Percentiles rank a stretch among this genome's conserved stretches.
Conservation (phyloP, 53 echinoderm and acorn worm genomes). For the Temnopleurus reevesii region DNA sequence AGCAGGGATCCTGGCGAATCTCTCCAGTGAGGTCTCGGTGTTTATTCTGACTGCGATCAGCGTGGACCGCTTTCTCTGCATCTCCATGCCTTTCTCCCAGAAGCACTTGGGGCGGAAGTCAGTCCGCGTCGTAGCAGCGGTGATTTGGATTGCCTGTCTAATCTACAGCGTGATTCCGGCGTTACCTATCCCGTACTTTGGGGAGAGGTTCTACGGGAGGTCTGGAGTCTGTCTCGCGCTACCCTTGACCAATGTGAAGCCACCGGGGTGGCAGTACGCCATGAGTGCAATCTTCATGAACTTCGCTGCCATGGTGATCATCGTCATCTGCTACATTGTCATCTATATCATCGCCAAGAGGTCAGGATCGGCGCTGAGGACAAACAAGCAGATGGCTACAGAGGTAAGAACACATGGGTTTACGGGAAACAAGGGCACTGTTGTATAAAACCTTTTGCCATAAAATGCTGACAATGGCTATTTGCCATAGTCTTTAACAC, state of each 20-base stretch:
- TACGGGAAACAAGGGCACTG: no score
- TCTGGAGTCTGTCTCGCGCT: constrained; percentile 92
- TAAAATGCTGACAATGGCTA: no score
- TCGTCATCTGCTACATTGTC: constrained; percentile 74
- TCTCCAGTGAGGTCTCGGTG: constrained; percentile 92
- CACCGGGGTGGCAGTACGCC: constrained; percentile 90
- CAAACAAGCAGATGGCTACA: constrained; percentile 44
- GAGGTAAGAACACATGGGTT: no score
- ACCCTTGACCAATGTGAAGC: constrained; percentile 66
- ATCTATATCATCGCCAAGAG: constrained; percentile 79
- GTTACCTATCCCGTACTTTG: constrained; percentile 73
- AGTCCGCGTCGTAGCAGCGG: constrained; percentile 50
- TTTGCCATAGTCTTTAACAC: no score
- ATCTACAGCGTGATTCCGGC: constrained; percentile 71
- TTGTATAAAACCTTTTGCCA: no score
- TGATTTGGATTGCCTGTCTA: constrained; percentile 64
- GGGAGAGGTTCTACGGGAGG: constrained; percentile 81
- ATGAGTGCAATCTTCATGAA: constrained; percentile 78
- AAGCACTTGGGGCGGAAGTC: constrained; percentile 62
- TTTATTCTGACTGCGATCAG: constrained; percentile 83
- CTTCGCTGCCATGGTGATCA: constrained; percentile 69
- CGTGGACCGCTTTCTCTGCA: constrained; percentile 87
- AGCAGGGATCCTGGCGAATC: constrained; percentile 77
- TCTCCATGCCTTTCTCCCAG: constrained; percentile 81
- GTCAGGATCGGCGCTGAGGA: constrained; percentile 69